Evolutionary conservation across 2,797 vertebrate species (phyloP).

Genomic region (Sciaenops ocellatus): DNA sequence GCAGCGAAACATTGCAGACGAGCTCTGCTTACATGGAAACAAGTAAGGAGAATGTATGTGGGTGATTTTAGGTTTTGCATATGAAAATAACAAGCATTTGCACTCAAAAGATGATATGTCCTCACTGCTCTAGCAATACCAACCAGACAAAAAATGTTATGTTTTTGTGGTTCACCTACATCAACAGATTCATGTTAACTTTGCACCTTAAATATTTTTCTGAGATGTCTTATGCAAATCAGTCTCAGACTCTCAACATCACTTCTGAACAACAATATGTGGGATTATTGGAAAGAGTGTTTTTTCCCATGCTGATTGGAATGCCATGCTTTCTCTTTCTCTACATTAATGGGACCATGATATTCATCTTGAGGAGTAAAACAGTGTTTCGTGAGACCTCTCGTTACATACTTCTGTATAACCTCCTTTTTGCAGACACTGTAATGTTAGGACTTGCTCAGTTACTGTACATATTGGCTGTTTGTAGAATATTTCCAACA

Average conservation of each 20-base stretch:
- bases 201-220: neutral
- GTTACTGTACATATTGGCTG: conserved; percentile 38
- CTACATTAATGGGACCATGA: conserved; percentile 67
- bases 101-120: neutral
- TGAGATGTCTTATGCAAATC: neutral
- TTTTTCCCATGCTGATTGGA: neutral
- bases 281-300: neutral
- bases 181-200: no score
- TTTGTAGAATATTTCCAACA: conserved; percentile 1
- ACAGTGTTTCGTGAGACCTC: conserved; percentile 64
- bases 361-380: conserved; percentile 69
- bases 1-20: neutral
- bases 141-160: neutral
- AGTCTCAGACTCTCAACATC: neutral
- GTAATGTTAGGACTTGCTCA: conserved; percentile 43
- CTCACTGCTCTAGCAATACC: neutral
- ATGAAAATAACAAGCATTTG: neutral
- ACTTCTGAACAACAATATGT: neutral
- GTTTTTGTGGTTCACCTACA: neutral
- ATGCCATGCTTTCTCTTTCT: conserved; percentile 52
- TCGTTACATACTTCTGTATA: conserved; percentile 70
- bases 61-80: neutral
- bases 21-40: neutral
- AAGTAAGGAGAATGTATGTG: neutral
- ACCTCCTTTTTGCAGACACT: conserved; percentile 73